Conservation (phyloP, 1,140 invertebrate genomes). For the Rhopalosiphum maidis region DNA sequence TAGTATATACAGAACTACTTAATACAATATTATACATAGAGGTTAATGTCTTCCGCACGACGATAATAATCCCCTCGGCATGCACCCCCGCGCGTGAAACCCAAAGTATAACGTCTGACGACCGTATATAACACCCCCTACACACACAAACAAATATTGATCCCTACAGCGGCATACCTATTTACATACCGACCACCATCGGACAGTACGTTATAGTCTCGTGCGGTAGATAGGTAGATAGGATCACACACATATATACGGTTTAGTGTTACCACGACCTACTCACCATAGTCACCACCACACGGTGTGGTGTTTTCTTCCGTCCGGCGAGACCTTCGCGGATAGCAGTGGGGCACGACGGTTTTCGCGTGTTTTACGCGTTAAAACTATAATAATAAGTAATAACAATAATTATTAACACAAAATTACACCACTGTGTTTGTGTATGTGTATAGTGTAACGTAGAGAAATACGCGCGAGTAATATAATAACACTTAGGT, state of each 20-base stretch:
- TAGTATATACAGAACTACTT: constrained; percentile 3
- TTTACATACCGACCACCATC: background rate
- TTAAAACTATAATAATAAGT: background rate
- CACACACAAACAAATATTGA: background rate
- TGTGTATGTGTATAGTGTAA: background rate
- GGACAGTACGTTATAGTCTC: background rate
- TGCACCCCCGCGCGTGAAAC: background rate
- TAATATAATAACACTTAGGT: background rate
- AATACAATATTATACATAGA: constrained; percentile 17
- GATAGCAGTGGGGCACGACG: background rate
- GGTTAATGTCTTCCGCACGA: constrained; percentile 15
- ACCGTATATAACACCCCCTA: background rate
- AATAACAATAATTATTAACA: background rate
- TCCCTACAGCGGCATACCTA: background rate
- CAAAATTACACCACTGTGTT: background rate
- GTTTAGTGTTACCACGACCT: background rate
- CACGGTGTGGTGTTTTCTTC: background rate
- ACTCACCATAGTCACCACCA: background rate
- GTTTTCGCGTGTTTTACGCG: background rate
- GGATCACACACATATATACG: background rate
- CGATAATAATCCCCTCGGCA: background rate
- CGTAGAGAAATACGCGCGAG: background rate
- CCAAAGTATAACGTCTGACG: background rate
- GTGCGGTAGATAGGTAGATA: background rate
- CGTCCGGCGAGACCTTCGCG: background rate